Percentiles rank a stretch among this genome's conserved stretches.
Evolutionary conservation across 2,888 invertebrate genomes (phyloP).

Genomic region (Choreutis nemorana): DNA sequence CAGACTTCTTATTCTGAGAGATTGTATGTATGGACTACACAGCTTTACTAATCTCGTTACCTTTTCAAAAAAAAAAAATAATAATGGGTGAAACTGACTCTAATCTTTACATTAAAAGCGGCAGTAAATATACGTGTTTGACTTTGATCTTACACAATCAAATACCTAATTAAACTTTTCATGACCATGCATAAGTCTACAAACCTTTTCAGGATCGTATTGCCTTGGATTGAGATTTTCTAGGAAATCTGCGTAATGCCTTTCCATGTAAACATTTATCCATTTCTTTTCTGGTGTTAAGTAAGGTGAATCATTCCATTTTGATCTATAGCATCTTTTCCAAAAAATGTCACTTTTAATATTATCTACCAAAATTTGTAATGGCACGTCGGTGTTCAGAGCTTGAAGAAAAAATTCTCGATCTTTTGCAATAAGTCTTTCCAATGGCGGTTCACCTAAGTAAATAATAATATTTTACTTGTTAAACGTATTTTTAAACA

Average conservation of each 20-base stretch:
- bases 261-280: slow-evolving; percentile 53
- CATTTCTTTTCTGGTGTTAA: slow-evolving; percentile 32
- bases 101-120: too few relatives aligned
- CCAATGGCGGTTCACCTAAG: slow-evolving; percentile 37
- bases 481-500: too few relatives aligned
- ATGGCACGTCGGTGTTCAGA: slow-evolving; percentile 38
- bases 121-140: slow-evolving; percentile 4
- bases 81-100: too few relatives aligned
- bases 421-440: slow-evolving; percentile 44
- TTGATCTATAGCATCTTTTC: slow-evolving; percentile 47
- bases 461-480: too few relatives aligned
- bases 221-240: slow-evolving; percentile 54
- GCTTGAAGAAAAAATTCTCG: slow-evolving; percentile 47
- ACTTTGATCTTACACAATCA: slow-evolving; percentile 3
- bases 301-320: slow-evolving; percentile 35
- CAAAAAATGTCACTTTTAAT: slow-evolving; percentile 57
- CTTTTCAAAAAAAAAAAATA: slow-evolving; percentile 17
- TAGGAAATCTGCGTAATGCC: slow-evolving; percentile 48
- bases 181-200: too few relatives aligned
- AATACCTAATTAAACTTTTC: background rate
- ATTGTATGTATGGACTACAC: slow-evolving; percentile 50
- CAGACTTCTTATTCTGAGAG: slow-evolving; percentile 42
- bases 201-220: slow-evolving; percentile 58
- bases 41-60: slow-evolving; percentile 45
- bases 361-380: slow-evolving; percentile 50